These are phyloP conservation scores for Hirtodrosophila alboralis DNA, from an alignment of 2,888 invertebrate species.

Conservation along the genomic window DNA sequence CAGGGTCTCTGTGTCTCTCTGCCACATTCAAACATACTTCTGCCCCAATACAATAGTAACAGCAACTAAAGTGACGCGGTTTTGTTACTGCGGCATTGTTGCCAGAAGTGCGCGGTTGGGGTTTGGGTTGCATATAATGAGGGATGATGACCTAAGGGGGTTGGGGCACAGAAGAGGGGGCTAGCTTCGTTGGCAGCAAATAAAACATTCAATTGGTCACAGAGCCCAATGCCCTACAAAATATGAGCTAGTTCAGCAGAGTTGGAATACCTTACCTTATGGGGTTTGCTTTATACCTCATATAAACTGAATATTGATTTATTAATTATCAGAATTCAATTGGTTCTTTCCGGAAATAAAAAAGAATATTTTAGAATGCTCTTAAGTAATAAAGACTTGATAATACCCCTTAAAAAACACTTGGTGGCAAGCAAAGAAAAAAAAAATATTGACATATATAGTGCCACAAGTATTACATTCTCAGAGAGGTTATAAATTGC, in stretches of 20 bases:
- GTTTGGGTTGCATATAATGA: constrained; percentile 28
- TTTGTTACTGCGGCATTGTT: constrained; percentile 51
- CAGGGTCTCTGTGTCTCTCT: constrained; percentile 10
- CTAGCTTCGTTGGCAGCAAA: constrained; percentile 15
- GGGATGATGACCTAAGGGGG: constrained; percentile 18
- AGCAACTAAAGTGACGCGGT: constrained; percentile 55
- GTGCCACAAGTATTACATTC: no score
- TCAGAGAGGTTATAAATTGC: no score
- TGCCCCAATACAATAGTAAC: constrained; percentile 26
- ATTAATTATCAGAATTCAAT: no score
- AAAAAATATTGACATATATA: no score
- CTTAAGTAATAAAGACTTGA: no score
- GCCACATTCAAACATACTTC: constrained; percentile 8
- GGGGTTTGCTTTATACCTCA: no score
- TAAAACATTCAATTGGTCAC: constrained; percentile 47
- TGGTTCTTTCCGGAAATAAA: no score
- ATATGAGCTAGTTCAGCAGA: constrained; percentile 8
- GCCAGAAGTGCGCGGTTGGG: background rate
- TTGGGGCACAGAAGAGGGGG: background rate
- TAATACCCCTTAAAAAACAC: no score
- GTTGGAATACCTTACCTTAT: no score
- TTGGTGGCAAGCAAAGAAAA: no score
- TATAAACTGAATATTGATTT: no score
- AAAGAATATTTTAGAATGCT: no score
- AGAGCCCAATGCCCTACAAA: constrained; percentile 33